phyloP scores from a whole-genome alignment of 2,888 invertebrate species.

The Torymus tubicola region DNA sequence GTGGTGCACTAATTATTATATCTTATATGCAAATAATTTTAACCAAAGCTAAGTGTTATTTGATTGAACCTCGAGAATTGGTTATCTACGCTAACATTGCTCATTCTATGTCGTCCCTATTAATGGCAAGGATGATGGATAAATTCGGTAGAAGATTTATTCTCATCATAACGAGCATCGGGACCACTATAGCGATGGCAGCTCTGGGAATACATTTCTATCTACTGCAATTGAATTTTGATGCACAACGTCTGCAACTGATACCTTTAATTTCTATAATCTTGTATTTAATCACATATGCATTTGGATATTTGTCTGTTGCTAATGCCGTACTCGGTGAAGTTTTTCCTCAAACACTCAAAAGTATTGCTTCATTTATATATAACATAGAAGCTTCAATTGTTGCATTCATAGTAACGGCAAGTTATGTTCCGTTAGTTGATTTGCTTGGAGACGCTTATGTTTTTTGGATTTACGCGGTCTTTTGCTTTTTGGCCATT shows the following conservation, averaged over 20 bases:
- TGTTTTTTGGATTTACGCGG: conserved; percentile 40
- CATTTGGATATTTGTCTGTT: conserved; percentile 53
- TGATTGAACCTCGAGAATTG: conserved; percentile 62
- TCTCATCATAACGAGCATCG: conserved; percentile 58
- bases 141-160: conserved; percentile 58
- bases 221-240: conserved; percentile 57
- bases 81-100: conserved; percentile 61
- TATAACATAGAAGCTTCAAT: conserved; percentile 53
- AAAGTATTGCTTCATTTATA: conserved; percentile 57
- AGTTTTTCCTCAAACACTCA: conserved; percentile 59
- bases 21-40: conserved; percentile 66
- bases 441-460: conserved; percentile 53
- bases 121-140: conserved; percentile 57
- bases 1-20: conserved; percentile 62
- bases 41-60: conserved; percentile 59
- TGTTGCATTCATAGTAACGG: conserved; percentile 54
- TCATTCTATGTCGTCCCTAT: conserved; percentile 49
- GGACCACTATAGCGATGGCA: conserved; percentile 58
- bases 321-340: conserved; percentile 60
- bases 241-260: conserved; percentile 62
- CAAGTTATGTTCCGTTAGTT: conserved; percentile 57
- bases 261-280: conserved; percentile 62
- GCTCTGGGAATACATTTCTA: conserved; percentile 65
- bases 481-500: not conserved
- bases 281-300: conserved; percentile 52